Evolutionary conservation across 2,797 vertebrate genomes (phyloP).

Genomic region (Leptoclinus maculatus): DNA sequence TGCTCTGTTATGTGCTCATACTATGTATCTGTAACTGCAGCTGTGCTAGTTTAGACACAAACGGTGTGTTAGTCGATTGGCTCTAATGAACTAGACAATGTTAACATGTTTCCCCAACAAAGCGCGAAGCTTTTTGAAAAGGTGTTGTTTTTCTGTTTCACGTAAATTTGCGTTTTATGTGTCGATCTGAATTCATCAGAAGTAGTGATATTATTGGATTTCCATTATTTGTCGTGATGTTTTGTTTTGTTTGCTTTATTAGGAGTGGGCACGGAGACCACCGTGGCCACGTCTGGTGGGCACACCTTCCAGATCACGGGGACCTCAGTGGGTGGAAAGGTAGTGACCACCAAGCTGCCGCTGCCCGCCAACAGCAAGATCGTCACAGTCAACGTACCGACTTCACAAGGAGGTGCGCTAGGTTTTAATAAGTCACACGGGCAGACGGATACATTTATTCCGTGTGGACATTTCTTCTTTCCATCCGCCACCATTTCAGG

Average conservation of each 20-base stretch:
- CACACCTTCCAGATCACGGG: slow-evolving; percentile 98
- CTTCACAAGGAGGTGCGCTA: slow-evolving; percentile 94
- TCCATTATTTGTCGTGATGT: slow-evolving; percentile 3
- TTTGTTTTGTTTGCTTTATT: slow-evolving; percentile 39
- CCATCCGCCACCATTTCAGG: slow-evolving; percentile 11
- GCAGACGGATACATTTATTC: slow-evolving; percentile 23
- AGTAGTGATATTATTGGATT: neutral
- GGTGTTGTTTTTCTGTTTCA: neutral
- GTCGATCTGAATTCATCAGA: neutral
- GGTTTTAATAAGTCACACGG: slow-evolving; percentile 49
- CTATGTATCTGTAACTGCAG: neutral
- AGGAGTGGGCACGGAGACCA: slow-evolving; percentile 89
- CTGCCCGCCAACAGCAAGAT: slow-evolving; percentile 99
- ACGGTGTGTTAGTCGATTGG: neutral
- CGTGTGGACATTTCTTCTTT: slow-evolving; percentile 39
- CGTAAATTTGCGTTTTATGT: neutral
- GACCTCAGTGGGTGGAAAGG: slow-evolving; percentile 93
- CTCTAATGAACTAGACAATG: neutral
- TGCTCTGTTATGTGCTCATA: neutral
- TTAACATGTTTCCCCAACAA: neutral
- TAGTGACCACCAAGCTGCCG: slow-evolving; percentile 95
- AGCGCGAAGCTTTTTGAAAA: neutral
- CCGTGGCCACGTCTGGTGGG: slow-evolving; percentile 90
- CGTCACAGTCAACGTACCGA: slow-evolving; percentile 96
- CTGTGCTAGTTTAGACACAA: neutral